Conservation (phyloP, 2,113 vertebrate species). For the Chinchilla lanigera region DNA sequence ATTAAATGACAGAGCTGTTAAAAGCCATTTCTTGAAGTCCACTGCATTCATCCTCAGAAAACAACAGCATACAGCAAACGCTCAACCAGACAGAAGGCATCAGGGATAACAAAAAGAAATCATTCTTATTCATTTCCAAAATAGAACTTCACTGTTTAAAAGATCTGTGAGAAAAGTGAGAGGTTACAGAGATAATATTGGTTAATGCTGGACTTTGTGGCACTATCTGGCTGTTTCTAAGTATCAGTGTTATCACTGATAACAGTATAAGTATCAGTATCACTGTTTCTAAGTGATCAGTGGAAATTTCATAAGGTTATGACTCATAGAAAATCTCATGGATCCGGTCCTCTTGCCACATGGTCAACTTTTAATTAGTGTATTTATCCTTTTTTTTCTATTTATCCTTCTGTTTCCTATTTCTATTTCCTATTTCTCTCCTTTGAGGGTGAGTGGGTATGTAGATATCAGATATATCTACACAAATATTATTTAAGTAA, state of each 20-base stretch:
- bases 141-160: not conserved
- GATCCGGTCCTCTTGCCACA: not conserved
- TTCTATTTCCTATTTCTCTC: not conserved
- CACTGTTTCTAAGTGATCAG: too few species aligned
- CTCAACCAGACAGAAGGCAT: not conserved
- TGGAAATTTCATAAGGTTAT: not conserved
- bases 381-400: not conserved
- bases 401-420: slow-evolving; percentile 20
- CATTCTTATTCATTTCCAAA: not conserved
- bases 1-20: not conserved
- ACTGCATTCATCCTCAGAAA: slow-evolving; percentile 39
- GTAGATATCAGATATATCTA: not conserved
- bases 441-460: not conserved
- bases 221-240: not conserved
- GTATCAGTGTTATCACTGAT: too few species aligned
- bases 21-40: slow-evolving; percentile 13
- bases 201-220: not conserved
- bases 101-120: not conserved
- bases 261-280: too few species aligned
- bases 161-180: not conserved
- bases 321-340: not conserved
- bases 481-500: slow-evolving; percentile 4
- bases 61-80: not conserved
- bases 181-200: not conserved
- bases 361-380: not conserved